Evolutionary conservation across 2,888 invertebrate genomes (phyloP), one percentile per base, ranked within the genome.

Genomic region (Andrena trimmerana): DNA sequence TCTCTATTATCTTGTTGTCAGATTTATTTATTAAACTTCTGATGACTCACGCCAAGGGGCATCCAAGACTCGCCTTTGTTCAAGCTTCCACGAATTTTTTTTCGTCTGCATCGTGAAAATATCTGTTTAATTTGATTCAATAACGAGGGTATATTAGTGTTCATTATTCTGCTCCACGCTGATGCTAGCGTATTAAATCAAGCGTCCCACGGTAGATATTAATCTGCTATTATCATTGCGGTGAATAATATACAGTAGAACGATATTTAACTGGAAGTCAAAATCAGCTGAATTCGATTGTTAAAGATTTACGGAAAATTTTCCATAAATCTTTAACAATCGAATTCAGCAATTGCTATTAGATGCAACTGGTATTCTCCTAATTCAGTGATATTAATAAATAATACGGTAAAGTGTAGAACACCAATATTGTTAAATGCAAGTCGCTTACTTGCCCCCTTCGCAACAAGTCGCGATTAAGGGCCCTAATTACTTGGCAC

Each of bases 1-100:
- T 92, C 90, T 91, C 92, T 90, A 93, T 93, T 93, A 93, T 92
- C 91, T 91, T 88, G 88, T 93, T 92, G 90, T 89, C 90, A 90
- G 88, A 90, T 93, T 88, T 92, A 93, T 93, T 92, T 92, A 91
- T 91, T 91, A 90, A 89, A 88, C 90, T 90, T 90, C 83, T 90
- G 90, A 89, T 75, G 68, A 88, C 88, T 88, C 88, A 85, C 81
- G 79, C 80, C 73, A 73, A 57, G 84, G 70, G 72, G 75, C 83
- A 81, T 84, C 83, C 85, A 86, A 81, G 89, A 89, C 87, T 85
- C 83, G 68, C 79, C 87, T 69, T 60, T 73, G 68, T 65, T 86
- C 73, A 54, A 59, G 71, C 36, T 60, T 78, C 50, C 36, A 71
- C 54, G 66, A 29, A 75, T 63, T 27, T 7, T 42, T 31, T 50